phyloP scores from a whole-genome alignment of 1,140 invertebrate species.

The Leptopilina boulardi region DNA sequence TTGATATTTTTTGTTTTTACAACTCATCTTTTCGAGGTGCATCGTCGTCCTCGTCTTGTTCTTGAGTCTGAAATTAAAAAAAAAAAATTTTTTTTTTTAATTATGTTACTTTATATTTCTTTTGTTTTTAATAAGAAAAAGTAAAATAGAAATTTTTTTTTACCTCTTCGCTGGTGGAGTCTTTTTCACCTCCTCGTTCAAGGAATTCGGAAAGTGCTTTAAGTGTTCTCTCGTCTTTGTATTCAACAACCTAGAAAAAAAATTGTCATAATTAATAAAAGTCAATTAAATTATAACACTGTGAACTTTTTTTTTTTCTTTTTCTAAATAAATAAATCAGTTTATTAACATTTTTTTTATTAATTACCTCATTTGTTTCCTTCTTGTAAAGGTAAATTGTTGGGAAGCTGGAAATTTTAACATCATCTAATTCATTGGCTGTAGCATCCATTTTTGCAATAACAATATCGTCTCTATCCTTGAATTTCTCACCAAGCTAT shows the following conservation, averaged over 20 bases:
- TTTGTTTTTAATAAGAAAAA: background rate
- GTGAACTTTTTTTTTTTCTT: too few relatives aligned
- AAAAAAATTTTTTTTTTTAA: too few relatives aligned
- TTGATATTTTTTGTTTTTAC: slow-evolving; percentile 72
- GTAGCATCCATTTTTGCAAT: slow-evolving; percentile 99
- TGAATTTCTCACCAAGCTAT: slow-evolving; percentile 90
- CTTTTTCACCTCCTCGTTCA: slow-evolving; percentile 85
- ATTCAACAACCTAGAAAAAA: slow-evolving; percentile 86
- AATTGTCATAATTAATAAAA: background rate
- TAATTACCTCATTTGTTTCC: slow-evolving; percentile 89
- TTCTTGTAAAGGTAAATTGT: slow-evolving; percentile 97
- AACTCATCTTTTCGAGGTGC: slow-evolving; percentile 82
- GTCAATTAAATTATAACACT: background rate
- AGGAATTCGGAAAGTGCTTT: slow-evolving; percentile 96
- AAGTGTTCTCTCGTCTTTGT: slow-evolving; percentile 95
- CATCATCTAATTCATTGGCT: slow-evolving; percentile 96
- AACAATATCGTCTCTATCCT: slow-evolving; percentile 88
- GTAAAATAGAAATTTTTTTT: slow-evolving; percentile 35
- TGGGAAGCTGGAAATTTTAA: slow-evolving; percentile 96
- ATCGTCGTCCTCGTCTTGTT: slow-evolving; percentile 82
- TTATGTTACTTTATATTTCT: background rate
- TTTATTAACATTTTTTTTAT: too few relatives aligned
- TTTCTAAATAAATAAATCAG: too few relatives aligned
- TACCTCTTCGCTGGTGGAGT: slow-evolving; percentile 81
- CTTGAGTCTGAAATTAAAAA: slow-evolving; percentile 74